Conservation (phyloP, 2,888 invertebrate genomes). For the Brenthis hecate region DNA sequence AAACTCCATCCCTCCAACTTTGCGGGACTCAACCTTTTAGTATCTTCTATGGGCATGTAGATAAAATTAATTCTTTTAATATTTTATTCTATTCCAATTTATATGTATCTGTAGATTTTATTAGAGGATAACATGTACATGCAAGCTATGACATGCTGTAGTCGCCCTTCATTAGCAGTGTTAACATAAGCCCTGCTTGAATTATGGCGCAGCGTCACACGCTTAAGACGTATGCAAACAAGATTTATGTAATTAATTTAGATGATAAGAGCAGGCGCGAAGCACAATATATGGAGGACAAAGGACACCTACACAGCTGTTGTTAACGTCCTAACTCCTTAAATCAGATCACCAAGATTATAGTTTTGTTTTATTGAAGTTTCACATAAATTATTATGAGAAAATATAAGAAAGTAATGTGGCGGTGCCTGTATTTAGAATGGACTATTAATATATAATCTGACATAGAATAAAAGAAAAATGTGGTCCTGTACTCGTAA, state of each 20-base stretch:
- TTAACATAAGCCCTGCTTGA: conserved; percentile 73
- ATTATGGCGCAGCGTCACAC: conserved; percentile 78
- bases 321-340: conserved; percentile 41
- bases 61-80: background rate
- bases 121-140: conserved; percentile 20
- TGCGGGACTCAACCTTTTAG: no score
- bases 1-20: no score
- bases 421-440: no score
- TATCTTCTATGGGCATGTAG: no score
- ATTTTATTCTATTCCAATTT: background rate
- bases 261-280: conserved; percentile 76
- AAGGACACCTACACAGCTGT: conserved; percentile 55
- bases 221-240: conserved; percentile 81
- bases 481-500: no score
- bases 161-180: conserved; percentile 76
- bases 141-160: conserved; percentile 50
- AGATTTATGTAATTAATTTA: conserved; percentile 83
- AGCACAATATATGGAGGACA: conserved; percentile 65
- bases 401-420: no score
- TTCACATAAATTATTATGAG: no score
- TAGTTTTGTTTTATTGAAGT: no score
- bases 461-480: no score
- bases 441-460: no score
- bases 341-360: conserved; percentile 7
- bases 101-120: background rate